Evolutionary conservation across 1,140 invertebrate genomes (phyloP).

Genomic region (Aleiodes sp.): DNA sequence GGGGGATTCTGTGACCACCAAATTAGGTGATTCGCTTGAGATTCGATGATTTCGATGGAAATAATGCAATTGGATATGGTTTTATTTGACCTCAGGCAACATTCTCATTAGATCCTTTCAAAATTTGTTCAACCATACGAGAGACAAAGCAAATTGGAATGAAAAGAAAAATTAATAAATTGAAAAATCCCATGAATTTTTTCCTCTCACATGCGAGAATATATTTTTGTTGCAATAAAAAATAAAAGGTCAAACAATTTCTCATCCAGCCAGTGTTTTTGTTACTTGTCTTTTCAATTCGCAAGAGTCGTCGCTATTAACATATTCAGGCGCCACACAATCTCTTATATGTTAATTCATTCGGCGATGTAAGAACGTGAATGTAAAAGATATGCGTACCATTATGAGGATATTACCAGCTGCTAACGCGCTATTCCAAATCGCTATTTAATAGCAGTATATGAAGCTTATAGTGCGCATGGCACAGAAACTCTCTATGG

Average conservation of each 20-base stretch:
- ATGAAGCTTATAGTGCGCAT: background rate
- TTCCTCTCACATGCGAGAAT: background rate
- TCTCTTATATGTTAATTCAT: slow-evolving; percentile 52
- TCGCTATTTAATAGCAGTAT: slow-evolving; percentile 45
- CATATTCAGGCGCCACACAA: slow-evolving; percentile 29
- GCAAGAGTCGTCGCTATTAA: background rate
- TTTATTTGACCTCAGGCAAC: slow-evolving; percentile 37
- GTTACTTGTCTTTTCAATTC: background rate
- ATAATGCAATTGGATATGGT: slow-evolving; percentile 35
- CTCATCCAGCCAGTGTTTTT: background rate
- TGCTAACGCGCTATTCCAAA: slow-evolving; percentile 50
- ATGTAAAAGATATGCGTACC: slow-evolving; percentile 45
- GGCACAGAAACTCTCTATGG: slow-evolving; percentile 1
- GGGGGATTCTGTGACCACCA: slow-evolving; percentile 13
- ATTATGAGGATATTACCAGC: slow-evolving; percentile 51
- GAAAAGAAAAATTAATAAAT: too few species aligned
- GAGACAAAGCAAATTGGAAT: too few species aligned
- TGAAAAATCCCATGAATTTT: slow-evolving; percentile 10
- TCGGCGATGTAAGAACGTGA: slow-evolving; percentile 50
- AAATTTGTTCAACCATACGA: background rate
- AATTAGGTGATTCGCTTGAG: background rate
- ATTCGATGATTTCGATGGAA: slow-evolving; percentile 30
- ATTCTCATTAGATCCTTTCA: slow-evolving; percentile 12
- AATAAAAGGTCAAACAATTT: slow-evolving; percentile 16
- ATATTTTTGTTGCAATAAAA: background rate